Evolutionary conservation across 2,113 vertebrate genomes (phyloP), one percentile per base, ranked within the genome.

Genomic region (Eptatretus burgeri): DNA sequence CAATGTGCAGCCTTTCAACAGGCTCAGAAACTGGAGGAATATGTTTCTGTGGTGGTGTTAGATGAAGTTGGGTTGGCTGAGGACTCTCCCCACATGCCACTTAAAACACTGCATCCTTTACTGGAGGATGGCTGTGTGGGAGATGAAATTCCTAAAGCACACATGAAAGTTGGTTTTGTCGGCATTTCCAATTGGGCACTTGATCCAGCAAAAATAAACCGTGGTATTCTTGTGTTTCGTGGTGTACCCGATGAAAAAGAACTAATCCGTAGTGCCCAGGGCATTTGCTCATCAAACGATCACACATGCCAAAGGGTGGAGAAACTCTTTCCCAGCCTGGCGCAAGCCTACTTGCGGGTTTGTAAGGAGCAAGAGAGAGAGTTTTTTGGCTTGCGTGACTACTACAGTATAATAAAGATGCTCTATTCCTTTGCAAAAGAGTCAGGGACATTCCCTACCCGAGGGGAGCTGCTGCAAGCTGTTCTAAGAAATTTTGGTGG

Each of bases 401-500:
- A 74, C 67, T 81, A 81, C 60, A 77, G 77, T 66, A 72, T 80
- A 2, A 67, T 81, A 63, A 81, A 81, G 71, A 79, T 76, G 71
- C 68, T 80, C 64, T 74, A 77, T 67, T 71, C 71, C 2, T 51
- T 66, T 1, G 74, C 71, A n/a, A 77, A 73, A 63, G 66, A 63
- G 5, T 70, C 66, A 11, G 68, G 74, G 14, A 68, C 12, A 1
- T 72, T 74, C 5, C 84, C 80, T 1, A 77, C 71, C 1, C 63
- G 71, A 11, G 72, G 67, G 5, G 77, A 84, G 56, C 70, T 83
- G 0, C 74, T 81, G 0, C 73, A 77, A 16, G 78, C 81, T 14
- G 73, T 98, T 41, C 75, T 98, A 8, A 79, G 86, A 53, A 98
- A 95, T 74, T 98, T 98, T 2, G 86, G 87, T 12, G 91, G 91